phyloP scores from a whole-genome alignment of 2,888 invertebrate species.

The Spodoptera exigua region DNA sequence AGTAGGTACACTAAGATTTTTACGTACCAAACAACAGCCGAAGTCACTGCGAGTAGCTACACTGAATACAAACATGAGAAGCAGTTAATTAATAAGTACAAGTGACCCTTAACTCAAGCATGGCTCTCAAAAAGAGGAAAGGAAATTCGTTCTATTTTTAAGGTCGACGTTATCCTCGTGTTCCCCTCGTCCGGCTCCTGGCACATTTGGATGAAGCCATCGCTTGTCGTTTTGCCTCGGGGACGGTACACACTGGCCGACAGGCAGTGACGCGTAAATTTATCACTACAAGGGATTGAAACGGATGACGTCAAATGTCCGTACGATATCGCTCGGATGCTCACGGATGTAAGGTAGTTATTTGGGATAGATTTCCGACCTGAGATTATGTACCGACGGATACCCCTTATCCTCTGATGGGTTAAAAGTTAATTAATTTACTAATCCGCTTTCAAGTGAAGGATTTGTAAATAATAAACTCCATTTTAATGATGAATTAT shows the following conservation, averaged over 20 bases:
- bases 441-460: neutral
- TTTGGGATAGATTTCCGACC: constrained; percentile 26
- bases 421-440: constrained; percentile 7
- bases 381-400: constrained; percentile 20
- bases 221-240: constrained; percentile 5
- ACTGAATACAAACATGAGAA: no score
- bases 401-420: constrained; percentile 4
- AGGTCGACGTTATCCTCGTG: neutral
- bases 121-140: no score
- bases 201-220: constrained; percentile 28
- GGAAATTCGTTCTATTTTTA: no score
- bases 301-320: constrained; percentile 27
- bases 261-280: constrained; percentile 38
- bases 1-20: no score
- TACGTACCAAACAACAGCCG: no score
- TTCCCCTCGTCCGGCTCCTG: constrained; percentile 10
- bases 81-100: no score
- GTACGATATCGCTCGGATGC: constrained; percentile 18
- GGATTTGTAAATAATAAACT: neutral
- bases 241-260: constrained; percentile 28
- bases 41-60: no score
- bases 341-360: constrained; percentile 28
- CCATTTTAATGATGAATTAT: neutral
- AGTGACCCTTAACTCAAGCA: no score
- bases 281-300: constrained; percentile 43